phyloP scores from a whole-genome alignment of 2,797 vertebrate species.

The Chloroceryle amazona region DNA sequence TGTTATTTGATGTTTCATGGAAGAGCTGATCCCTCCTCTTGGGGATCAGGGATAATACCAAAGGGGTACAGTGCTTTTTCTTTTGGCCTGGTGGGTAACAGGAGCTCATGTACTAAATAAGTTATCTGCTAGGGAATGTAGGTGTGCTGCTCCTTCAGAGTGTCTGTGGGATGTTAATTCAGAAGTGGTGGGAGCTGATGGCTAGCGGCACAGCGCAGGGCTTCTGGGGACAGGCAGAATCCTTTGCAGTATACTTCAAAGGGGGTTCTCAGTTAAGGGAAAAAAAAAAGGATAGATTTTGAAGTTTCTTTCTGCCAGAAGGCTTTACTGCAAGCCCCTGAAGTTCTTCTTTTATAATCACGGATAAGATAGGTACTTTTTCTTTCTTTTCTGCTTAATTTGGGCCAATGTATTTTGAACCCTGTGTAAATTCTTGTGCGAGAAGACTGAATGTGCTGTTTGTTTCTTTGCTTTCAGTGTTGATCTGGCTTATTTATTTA shows the following conservation, averaged over 20 bases:
- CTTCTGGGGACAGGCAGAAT: slow-evolving; percentile 66
- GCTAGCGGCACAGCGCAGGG: slow-evolving; percentile 50
- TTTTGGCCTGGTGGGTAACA: slow-evolving; percentile 65
- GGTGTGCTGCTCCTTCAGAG: slow-evolving; percentile 41
- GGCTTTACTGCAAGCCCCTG: slow-evolving; percentile 66
- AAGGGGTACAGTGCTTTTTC: slow-evolving; percentile 58
- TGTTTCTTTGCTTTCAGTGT: not conserved
- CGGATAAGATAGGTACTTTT: slow-evolving; percentile 66
- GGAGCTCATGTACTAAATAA: slow-evolving; percentile 64
- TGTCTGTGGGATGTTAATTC: slow-evolving; percentile 71
- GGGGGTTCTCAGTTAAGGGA: slow-evolving; percentile 59
- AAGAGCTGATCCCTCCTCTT: slow-evolving; percentile 58
- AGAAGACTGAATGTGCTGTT: not conserved
- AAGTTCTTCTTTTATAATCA: slow-evolving; percentile 72
- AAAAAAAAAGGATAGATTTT: slow-evolving; percentile 69
- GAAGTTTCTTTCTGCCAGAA: slow-evolving; percentile 79
- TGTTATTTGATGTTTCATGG: slow-evolving; percentile 68
- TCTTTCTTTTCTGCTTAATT: slow-evolving; percentile 71
- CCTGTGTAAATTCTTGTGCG: not conserved
- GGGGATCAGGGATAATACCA: slow-evolving; percentile 64
- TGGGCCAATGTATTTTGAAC: slow-evolving; percentile 51
- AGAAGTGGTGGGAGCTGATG: slow-evolving; percentile 62
- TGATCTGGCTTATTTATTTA: not conserved
- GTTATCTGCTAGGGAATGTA: slow-evolving; percentile 65
- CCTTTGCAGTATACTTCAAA: slow-evolving; percentile 71